Evolutionary conservation across 1,140 invertebrate species (phyloP).

Genomic region (Temnothorax nylanderi): DNA sequence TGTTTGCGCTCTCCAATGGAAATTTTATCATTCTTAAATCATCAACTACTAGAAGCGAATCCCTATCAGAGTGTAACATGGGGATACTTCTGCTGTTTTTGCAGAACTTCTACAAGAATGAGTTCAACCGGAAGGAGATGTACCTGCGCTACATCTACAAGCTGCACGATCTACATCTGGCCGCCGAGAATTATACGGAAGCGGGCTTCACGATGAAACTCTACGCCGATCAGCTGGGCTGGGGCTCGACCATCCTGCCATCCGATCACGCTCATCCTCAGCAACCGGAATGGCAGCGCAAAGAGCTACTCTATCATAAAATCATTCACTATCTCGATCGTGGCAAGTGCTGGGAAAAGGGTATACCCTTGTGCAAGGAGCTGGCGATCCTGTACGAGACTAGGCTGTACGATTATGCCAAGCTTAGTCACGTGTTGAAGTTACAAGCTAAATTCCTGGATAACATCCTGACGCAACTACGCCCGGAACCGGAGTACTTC

Average conservation of each 20-base stretch:
- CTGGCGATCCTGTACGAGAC: constrained; percentile 95
- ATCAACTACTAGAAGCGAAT: not conserved
- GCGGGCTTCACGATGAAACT: constrained; percentile 97
- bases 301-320: constrained; percentile 96
- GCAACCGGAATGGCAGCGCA: constrained; percentile 95
- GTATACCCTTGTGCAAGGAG: constrained; percentile 97
- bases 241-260: constrained; percentile 91
- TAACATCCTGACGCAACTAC: constrained; percentile 94
- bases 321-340: constrained; percentile 98
- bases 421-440: constrained; percentile 93
- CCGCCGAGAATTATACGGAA: constrained; percentile 98
- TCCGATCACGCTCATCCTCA: constrained; percentile 89
- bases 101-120: constrained; percentile 98
- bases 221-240: constrained; percentile 96
- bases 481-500: constrained; percentile 98
- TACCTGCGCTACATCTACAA: constrained; percentile 99
- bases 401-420: constrained; percentile 95
- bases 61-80: constrained; percentile 58
- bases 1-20: constrained; percentile 28
- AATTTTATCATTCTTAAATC: constrained; percentile 25
- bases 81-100: constrained; percentile 81
- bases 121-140: constrained; percentile 98
- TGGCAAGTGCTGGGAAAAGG: constrained; percentile 99
- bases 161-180: constrained; percentile 96
- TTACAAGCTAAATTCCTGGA: constrained; percentile 96